Base-by-base conservation (phyloP, 2,888 invertebrate species). In the Philonicus albiceps region DNA sequence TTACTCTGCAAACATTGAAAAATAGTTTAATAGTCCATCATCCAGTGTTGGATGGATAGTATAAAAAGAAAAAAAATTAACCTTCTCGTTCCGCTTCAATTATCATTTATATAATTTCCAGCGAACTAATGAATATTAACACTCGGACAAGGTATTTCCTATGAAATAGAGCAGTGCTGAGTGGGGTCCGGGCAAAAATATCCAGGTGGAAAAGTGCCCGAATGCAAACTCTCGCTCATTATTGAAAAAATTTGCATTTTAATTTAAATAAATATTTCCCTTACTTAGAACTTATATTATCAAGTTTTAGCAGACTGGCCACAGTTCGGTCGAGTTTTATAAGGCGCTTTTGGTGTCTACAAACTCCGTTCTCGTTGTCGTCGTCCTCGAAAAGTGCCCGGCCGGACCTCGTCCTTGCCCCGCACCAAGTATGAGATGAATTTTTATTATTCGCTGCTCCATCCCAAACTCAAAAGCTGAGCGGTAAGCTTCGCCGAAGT, bases 211-310 rank as follows among this genome's bases (percentile, higher is more conserved):
- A 64, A 64, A 64, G 22, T 64, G 64, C 64, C 16, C 49, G 78
- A 78, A 16, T 78, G 49, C 43, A 78, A 78, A 49, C 49, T 78
- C 49, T 76, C 49, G 78, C 43, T 78, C 49, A 78, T 78, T 78
- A 78, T 43, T 43, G 49, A 78, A 78, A 76, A 78, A 78, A 78
- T 78, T 78, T 78, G 78, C 78, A 78, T 78, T 78, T 78, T 78
- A 78, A 78, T 78, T 78, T 78, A 78, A 78, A 78, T 78, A 78
- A 78, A 78, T 78, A 78, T 78, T 78, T 78, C 78, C 78, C 49
- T 78, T 78, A 78, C 49, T 78, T 78, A 27, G 78, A 49, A 78
- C 27, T 78, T 78, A 78, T 78, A 78, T 78, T 78, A 43, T 49
- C 78, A 78, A 78, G 49, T 49, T 78, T 78, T 78, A 78, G 49